Evolutionary conservation across 2,797 vertebrate species (phyloP), one percentile per base, ranked within the genome.

Genomic region (Sciurus vulgaris): DNA sequence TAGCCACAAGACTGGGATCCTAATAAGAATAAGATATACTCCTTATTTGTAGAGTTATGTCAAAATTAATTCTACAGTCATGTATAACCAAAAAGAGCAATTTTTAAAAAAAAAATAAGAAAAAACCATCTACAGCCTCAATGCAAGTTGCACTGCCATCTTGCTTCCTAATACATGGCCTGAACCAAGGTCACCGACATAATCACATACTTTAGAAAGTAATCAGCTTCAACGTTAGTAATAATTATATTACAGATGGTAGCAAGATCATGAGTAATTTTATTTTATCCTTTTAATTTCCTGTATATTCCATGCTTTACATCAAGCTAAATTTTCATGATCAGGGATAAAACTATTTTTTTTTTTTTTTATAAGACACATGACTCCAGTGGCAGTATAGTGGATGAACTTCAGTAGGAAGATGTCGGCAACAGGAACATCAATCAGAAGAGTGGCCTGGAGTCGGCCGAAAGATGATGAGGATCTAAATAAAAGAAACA

Each of bases 241-340:
- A 83, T 26, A 91, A 83, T 73, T n/a, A 72, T 18, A 69, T 11
- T 61, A 54, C 8, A 88, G 20, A 69, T 54, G 8, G 59, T 22
- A 91, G 35, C 9, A 35, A 35, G 70, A 72, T 76, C 77, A 67
- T 2, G 22, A 56, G 38, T 30, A 61, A 47, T 61, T 85, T 81
- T 74, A 85, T 63, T 54, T 73, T 84, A 67, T 59, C 83, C 28
- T 70, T 90, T 83, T 44, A 61, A n/a, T 63, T 90, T 69, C 49
- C 93, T 38, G 20, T 51, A 51, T 54, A 74, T 91, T 74, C 26
- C 38, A 74, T 26, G 14, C 59, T 93, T 95, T 79, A 54, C 30
- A 44, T 41, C 33, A 30, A 85, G 18, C 30, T 91, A 79, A 93
- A 93, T 15, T 44, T 82, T 85, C 78, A 88, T 3, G 8, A 47